Conservation (phyloP, 2,113 vertebrate genomes). For the Osmerus mordax region DNA sequence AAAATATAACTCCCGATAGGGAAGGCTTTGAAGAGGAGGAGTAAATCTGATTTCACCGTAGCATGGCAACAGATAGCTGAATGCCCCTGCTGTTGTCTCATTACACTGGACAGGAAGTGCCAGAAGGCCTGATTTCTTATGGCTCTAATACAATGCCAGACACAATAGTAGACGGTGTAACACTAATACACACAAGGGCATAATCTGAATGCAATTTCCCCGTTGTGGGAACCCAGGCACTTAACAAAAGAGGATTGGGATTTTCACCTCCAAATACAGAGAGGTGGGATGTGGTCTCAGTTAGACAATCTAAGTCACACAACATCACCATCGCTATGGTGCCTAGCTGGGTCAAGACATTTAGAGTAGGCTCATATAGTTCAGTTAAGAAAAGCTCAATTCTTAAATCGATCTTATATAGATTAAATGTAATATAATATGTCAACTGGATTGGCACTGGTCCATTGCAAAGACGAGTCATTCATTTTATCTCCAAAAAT, state of each 20-base stretch:
- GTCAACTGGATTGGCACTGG: too few species aligned
- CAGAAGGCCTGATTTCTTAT: slow-evolving; percentile 55
- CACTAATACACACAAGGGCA: slow-evolving; percentile 54
- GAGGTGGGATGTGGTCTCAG: slow-evolving; percentile 19
- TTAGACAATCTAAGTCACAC: too few species aligned
- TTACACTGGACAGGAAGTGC: slow-evolving; percentile 35
- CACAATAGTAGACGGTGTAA: slow-evolving; percentile 63
- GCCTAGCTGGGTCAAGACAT: too few species aligned
- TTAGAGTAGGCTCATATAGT: too few species aligned
- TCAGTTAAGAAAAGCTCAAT: too few species aligned
- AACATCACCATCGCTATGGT: too few species aligned
- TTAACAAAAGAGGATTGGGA: slow-evolving; percentile 39
- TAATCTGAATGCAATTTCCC: slow-evolving; percentile 58
- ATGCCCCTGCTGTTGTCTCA: slow-evolving; percentile 47
- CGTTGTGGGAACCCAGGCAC: slow-evolving; percentile 46
- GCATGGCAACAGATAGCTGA: slow-evolving; percentile 48
- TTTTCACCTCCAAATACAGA: slow-evolving; percentile 40
- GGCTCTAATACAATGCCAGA: slow-evolving; percentile 64
- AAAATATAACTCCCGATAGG: not conserved
- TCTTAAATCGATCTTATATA: too few species aligned
- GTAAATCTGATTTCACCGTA: slow-evolving; percentile 36
- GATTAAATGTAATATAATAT: too few species aligned
- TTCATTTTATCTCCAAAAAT: too few species aligned
- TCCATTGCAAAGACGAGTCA: too few species aligned
- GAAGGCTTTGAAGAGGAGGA: slow-evolving; percentile 40